Evolutionary conservation across 2,113 vertebrate genomes (phyloP).

Genomic region (Cyprinodon tularosa): DNA sequence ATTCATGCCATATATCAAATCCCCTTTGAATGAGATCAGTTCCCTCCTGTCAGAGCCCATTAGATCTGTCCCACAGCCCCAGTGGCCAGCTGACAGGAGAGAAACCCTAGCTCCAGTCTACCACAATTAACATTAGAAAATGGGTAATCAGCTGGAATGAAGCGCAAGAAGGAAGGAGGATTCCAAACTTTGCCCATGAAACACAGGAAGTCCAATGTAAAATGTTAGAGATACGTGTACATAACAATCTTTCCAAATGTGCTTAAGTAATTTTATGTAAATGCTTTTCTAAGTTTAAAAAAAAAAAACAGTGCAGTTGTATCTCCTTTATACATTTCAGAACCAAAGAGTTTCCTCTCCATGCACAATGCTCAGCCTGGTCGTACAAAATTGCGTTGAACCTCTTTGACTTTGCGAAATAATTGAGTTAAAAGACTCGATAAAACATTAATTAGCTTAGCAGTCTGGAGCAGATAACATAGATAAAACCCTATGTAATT

Average conservation of each 20-base stretch:
- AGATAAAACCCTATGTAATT: conserved; percentile 88
- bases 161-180: conserved; percentile 71
- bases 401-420: conserved; percentile 85
- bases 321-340: conserved; percentile 37
- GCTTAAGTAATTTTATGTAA: not conserved
- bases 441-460: conserved; percentile 88
- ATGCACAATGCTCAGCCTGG: conserved; percentile 49
- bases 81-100: conserved; percentile 96
- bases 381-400: conserved; percentile 78
- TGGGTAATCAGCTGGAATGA: conserved; percentile 99
- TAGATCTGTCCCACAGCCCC: conserved; percentile 93
- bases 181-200: conserved; percentile 58
- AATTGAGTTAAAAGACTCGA: conserved; percentile 88
- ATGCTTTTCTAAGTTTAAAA: not conserved
- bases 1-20: conserved; percentile 98
- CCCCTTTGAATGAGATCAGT: conserved; percentile 96
- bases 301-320: not conserved
- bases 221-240: conserved; percentile 25
- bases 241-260: not conserved
- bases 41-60: conserved; percentile 99
- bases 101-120: conserved; percentile 88
- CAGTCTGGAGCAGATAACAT: conserved; percentile 84
- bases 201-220: conserved; percentile 31
- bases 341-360: conserved; percentile 35
- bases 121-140: conserved; percentile 99